Conservation (phyloP, 2,113 vertebrate species). For the Hiodon tergisus region DNA sequence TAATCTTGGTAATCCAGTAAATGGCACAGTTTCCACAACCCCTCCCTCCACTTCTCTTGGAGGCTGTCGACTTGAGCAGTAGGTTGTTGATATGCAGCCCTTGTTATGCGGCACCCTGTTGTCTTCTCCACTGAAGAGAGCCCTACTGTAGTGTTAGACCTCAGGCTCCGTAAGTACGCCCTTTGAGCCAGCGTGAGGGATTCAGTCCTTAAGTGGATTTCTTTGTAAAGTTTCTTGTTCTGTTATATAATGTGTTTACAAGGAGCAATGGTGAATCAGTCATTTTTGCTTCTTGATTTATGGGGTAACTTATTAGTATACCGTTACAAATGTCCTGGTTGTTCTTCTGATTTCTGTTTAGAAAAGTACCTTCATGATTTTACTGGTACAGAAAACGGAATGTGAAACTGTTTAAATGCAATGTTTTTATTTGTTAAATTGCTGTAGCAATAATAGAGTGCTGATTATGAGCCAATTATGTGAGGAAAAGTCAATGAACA, state of each 20-base stretch:
- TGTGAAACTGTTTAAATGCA: too few species aligned
- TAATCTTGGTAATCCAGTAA: constrained; percentile 71
- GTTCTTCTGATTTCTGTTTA: too few species aligned
- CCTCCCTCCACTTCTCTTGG: constrained; percentile 18
- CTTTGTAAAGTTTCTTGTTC: background rate
- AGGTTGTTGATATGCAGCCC: background rate
- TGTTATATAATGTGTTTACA: background rate
- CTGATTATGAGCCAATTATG: too few species aligned
- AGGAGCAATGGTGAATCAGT: too few species aligned
- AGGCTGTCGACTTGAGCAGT: constrained; percentile 20
- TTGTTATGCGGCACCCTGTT: constrained; percentile 54
- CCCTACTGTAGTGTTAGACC: constrained; percentile 43
- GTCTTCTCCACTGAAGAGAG: constrained; percentile 43
- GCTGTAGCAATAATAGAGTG: too few species aligned
- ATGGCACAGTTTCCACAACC: constrained; percentile 40
- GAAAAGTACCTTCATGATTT: too few species aligned
- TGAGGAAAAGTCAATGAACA: too few species aligned
- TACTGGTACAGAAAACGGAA: too few species aligned
- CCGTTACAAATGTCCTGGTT: too few species aligned
- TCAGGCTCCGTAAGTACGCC: constrained; percentile 54
- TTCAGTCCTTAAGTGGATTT: background rate
- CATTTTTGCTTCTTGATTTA: too few species aligned
- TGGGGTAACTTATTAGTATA: too few species aligned
- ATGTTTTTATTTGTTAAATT: too few species aligned
- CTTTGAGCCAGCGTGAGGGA: background rate